phyloP scores from a whole-genome alignment of 1,140 invertebrate species.

The Lasaia peninsularis region DNA sequence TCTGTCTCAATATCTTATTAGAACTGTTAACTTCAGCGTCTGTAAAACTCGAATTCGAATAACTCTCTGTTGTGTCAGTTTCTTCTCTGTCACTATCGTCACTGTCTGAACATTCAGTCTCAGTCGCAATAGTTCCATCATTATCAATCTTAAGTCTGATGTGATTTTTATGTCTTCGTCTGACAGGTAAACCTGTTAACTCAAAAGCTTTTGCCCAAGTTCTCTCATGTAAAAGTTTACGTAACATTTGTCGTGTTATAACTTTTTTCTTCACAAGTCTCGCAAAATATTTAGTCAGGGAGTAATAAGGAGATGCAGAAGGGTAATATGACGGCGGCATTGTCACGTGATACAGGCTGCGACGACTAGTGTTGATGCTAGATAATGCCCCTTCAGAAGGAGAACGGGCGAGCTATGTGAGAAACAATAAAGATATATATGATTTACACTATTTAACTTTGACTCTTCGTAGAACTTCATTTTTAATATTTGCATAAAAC shows the following conservation, averaged over 20 bases:
- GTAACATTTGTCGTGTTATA: conserved; percentile 83
- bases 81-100: conserved; percentile 64
- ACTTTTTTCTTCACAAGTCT: conserved; percentile 84
- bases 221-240: conserved; percentile 80
- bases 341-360: conserved; percentile 77
- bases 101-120: conserved; percentile 67
- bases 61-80: conserved; percentile 54
- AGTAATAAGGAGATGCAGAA: conserved; percentile 82
- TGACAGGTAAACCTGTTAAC: conserved; percentile 71
- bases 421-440: conserved; percentile 30
- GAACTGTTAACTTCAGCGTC: conserved; percentile 48
- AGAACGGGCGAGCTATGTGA: conserved; percentile 69
- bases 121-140: conserved; percentile 74
- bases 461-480: background rate
- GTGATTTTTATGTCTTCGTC: conserved; percentile 78
- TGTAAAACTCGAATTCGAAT: conserved; percentile 55
- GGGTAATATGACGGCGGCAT: conserved; percentile 81
- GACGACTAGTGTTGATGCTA: conserved; percentile 71
- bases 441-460: conserved; percentile 3
- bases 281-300: conserved; percentile 85
- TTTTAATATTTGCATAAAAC: background rate
- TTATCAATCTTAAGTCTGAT: conserved; percentile 74
- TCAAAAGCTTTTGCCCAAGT: conserved; percentile 72
- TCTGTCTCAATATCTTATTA: conserved; percentile 76
- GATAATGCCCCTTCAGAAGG: conserved; percentile 72